Percentiles rank a stretch among this genome's conserved stretches.
Evolutionary conservation across 2,797 vertebrate species (phyloP).

Genomic region (Odontamblyopus rebecca): DNA sequence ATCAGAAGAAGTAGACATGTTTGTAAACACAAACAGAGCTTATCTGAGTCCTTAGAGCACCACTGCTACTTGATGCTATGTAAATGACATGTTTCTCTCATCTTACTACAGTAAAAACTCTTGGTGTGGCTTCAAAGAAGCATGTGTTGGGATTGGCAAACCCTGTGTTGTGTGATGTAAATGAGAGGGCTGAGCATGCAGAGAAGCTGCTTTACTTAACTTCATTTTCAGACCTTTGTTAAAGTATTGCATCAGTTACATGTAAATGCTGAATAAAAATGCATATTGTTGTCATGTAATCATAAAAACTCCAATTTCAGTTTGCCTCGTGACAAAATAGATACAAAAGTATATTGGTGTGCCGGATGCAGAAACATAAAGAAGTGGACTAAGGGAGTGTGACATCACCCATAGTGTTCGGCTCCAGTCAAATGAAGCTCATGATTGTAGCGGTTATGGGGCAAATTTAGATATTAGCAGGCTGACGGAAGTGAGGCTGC

Average conservation of each 20-base stretch:
- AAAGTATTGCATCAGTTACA: not conserved
- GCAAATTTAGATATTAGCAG: no score
- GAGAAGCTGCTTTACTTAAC: not conserved
- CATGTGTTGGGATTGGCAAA: not conserved
- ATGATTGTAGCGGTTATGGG: no score
- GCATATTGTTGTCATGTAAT: not conserved
- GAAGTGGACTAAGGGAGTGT: no score
- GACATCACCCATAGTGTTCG: no score
- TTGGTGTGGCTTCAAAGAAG: not conserved
- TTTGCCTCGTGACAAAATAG: no score
- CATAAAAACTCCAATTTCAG: no score
- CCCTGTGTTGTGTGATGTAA: not conserved
- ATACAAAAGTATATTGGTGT: no score
- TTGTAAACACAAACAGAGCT: slow-evolving; percentile 34
- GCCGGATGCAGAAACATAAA: no score
- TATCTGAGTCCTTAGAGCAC: slow-evolving; percentile 24
- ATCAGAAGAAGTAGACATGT: slow-evolving; percentile 13
- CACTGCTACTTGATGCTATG: slow-evolving; percentile 1
- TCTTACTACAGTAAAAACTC: slow-evolving; percentile 1
- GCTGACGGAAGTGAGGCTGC: no score
- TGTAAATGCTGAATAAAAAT: slow-evolving; percentile 1
- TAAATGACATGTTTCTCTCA: slow-evolving; percentile 24
- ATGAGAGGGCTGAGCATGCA: not conserved
- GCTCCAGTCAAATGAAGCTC: no score
- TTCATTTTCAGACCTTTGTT: not conserved